Base-by-base conservation (phyloP, 1,140 invertebrate genomes). In the Pristionchus pacificus region DNA sequence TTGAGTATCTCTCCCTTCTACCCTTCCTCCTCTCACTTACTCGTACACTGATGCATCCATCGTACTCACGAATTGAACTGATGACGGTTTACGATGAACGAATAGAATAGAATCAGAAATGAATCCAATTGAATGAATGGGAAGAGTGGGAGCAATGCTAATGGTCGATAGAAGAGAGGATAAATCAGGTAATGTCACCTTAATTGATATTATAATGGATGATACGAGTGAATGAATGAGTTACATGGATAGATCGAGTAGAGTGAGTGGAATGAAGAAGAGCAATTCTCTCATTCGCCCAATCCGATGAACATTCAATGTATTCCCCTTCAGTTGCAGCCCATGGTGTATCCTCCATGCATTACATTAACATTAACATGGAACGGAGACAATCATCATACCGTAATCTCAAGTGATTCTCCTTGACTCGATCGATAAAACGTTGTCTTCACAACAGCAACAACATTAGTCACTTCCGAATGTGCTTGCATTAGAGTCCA, bases 401-500 rank as follows among this genome's bases (percentile, higher is more conserved):
- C 66, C 32, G 55, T 59, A 30, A 68, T 49, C 24, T 31, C 2
- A 19, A 73, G 33, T 3, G 33, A 49, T 49, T 73, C 71, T 31
- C 71, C 71, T 29, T 73, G 71, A 14, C 60, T 49, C 30, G 65
- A 65, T 24, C 32, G 62, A 15, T 72, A 64, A 29, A 73, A 73
- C 15, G 60, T 66, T 13, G 33, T 29, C 13, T 55, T 60, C 2
- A 68, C 27, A 14, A 69, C 66, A 1, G 68, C 24, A 14, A 73
- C 31, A 29, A 73, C 60, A 25, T 60, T 32, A 0, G 71, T 73
- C 27, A 73, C 27, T 64, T 70, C 32, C 27, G 59, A 70, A 27
- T 70, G 65, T 57, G 65, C 65, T 27, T 69, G 71, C 25, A 73
- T 38, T 1, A 70, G 61, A 19, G 71, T 38, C 71, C 71, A 73